Percentiles rank a stretch among this genome's conserved stretches.
Conservation (phyloP, 2,113 vertebrate species). For the Catharus fuscescens region DNA sequence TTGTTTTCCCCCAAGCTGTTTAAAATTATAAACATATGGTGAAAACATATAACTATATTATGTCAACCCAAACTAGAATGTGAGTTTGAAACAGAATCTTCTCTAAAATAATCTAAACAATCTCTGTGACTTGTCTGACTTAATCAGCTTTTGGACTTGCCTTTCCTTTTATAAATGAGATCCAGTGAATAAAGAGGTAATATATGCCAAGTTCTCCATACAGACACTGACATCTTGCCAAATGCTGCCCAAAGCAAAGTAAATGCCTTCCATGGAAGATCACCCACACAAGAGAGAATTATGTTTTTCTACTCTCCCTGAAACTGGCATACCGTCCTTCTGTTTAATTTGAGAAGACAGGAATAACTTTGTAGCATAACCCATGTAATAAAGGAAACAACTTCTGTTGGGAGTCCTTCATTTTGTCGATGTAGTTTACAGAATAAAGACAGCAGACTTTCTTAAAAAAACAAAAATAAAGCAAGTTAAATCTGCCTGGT, state of each 20-base stretch:
- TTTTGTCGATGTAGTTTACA: not conserved
- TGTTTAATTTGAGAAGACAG: conserved; percentile 37
- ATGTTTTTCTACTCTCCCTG: conserved; percentile 11
- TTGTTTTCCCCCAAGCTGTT: conserved; percentile 45
- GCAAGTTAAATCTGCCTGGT: not conserved
- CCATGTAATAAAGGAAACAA: not conserved
- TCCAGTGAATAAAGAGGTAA: not conserved
- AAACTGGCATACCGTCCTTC: not conserved
- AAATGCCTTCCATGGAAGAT: conserved; percentile 21
- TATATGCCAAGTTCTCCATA: not conserved
- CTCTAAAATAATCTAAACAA: conserved; percentile 5
- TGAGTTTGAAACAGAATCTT: not conserved
- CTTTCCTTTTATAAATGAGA: conserved; percentile 2
- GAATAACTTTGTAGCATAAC: not conserved
- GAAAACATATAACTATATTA: conserved; percentile 37
- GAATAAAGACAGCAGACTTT: not conserved
- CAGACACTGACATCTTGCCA: not conserved
- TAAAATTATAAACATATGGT: conserved; percentile 50
- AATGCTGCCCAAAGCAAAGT: not conserved
- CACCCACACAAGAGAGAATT: conserved; percentile 15
- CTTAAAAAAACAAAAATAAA: not conserved
- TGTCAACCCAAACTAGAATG: conserved; percentile 40
- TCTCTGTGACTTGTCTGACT: not conserved
- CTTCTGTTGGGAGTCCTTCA: not conserved
- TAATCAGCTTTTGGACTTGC: not conserved